These are phyloP conservation scores for Meleagris gallopavo DNA, from an alignment of 2,113 vertebrate genomes.

Conservation along the genomic window DNA sequence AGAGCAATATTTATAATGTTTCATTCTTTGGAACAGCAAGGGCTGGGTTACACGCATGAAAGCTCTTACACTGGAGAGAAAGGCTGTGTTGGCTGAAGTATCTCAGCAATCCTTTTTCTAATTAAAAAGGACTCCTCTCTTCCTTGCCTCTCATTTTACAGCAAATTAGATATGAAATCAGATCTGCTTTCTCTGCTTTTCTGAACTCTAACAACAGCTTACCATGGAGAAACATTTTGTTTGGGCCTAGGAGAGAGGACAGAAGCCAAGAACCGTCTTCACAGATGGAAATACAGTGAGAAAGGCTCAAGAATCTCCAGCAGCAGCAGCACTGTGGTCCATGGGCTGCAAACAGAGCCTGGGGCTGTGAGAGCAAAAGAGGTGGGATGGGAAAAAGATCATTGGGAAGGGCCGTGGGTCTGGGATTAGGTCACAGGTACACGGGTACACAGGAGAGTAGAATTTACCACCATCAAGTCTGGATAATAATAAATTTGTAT, in stretches of 20 bases:
- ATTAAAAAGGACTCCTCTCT: constrained; percentile 60
- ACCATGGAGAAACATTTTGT: constrained; percentile 58
- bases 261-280: constrained; percentile 41
- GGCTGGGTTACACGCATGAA: constrained; percentile 1
- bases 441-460: background rate
- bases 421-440: background rate
- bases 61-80: constrained; percentile 7
- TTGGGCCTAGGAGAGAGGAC: constrained; percentile 6
- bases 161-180: constrained; percentile 64
- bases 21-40: constrained; percentile 32
- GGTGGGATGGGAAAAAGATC: background rate
- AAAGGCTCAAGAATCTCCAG: background rate
- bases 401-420: too few relatives aligned
- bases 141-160: constrained; percentile 53
- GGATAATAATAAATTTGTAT: fast-evolving
- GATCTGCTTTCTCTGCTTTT: constrained; percentile 47
- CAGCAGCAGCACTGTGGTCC: fast-evolving
- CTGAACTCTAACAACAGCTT: constrained; percentile 26
- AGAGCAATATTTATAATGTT: constrained; percentile 14
- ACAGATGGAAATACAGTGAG: background rate
- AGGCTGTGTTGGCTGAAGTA: background rate
- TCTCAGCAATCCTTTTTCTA: constrained; percentile 26
- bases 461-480: background rate
- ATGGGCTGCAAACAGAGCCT: background rate
- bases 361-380: background rate